Evolutionary conservation across 2,888 invertebrate genomes (phyloP).

Genomic region (Euplexia lucipara): DNA sequence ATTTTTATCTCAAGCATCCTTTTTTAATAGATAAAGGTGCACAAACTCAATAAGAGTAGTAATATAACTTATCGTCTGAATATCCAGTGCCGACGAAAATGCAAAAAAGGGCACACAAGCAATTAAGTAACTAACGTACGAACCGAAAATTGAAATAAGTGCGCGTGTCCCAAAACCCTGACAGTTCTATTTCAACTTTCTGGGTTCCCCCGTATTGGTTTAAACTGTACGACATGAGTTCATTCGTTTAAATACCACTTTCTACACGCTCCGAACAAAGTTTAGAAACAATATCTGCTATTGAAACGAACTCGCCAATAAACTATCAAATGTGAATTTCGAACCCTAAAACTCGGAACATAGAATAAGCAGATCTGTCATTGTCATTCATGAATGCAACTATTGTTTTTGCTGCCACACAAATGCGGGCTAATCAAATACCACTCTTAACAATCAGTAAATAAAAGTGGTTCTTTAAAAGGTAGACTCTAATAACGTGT

Average conservation of each 20-base stretch:
- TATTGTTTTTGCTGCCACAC: slow-evolving; percentile 53
- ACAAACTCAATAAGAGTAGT: too few relatives aligned
- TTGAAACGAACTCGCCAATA: slow-evolving; percentile 18
- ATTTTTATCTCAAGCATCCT: too few relatives aligned
- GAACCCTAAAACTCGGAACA: slow-evolving; percentile 58
- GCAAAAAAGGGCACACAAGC: not conserved
- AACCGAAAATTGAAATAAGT: slow-evolving; percentile 28
- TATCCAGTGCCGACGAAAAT: not conserved
- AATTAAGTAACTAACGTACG: slow-evolving; percentile 19
- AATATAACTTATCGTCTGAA: not conserved
- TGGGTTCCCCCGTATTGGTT: slow-evolving; percentile 10
- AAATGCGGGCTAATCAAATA: slow-evolving; percentile 45
- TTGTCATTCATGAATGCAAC: slow-evolving; percentile 74
- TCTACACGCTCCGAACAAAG: slow-evolving; percentile 17
- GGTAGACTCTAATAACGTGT: slow-evolving; percentile 30
- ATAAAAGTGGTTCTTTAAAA: slow-evolving; percentile 47
- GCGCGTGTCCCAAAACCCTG: slow-evolving; percentile 9
- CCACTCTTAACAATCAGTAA: slow-evolving; percentile 52
- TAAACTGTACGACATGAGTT: slow-evolving; percentile 22
- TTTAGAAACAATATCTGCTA: slow-evolving; percentile 23
- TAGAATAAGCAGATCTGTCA: slow-evolving; percentile 80
- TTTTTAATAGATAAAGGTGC: too few relatives aligned
- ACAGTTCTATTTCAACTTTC: slow-evolving; percentile 50
- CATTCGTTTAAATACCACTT: slow-evolving; percentile 21
- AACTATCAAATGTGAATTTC: slow-evolving; percentile 31